A percentile compares a stretch with the other conserved stretches of the same genome.
Conservation (phyloP, 1,140 invertebrate genomes). For the Chrysomallon squamiferum region DNA sequence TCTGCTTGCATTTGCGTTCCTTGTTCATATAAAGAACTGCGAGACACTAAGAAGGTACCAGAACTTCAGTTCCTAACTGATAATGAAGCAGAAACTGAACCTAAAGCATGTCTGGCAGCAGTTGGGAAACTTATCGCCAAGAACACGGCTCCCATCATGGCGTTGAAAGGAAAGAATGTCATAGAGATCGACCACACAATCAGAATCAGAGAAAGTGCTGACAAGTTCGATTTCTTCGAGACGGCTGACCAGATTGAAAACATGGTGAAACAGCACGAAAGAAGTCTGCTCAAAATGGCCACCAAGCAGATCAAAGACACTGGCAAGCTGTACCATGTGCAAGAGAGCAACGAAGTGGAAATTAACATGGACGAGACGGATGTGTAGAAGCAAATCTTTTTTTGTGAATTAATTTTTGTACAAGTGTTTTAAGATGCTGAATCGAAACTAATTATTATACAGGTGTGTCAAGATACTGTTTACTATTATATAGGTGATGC, state of each 20-base stretch:
- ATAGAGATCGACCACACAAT: slow-evolving; percentile 57
- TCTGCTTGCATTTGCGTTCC: slow-evolving; percentile 54
- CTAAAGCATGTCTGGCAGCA: slow-evolving; percentile 22
- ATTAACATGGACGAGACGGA: slow-evolving; percentile 44
- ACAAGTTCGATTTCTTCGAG: slow-evolving; percentile 44
- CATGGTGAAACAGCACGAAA: slow-evolving; percentile 50
- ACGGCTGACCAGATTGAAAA: slow-evolving; percentile 42
- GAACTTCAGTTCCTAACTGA: slow-evolving; percentile 32
- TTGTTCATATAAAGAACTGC: slow-evolving; percentile 50
- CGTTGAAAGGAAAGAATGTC: slow-evolving; percentile 54
- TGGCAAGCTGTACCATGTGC: slow-evolving; percentile 49
- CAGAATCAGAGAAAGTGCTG: slow-evolving; percentile 39
- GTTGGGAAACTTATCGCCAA: slow-evolving; percentile 54
- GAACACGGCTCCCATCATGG: slow-evolving; percentile 43
- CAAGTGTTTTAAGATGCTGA: too few species aligned
- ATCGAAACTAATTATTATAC: too few species aligned
- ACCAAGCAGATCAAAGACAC: slow-evolving; percentile 53
- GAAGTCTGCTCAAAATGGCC: slow-evolving; percentile 44
- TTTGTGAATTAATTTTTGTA: too few species aligned
- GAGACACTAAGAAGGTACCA: slow-evolving; percentile 36
- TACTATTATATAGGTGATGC: too few species aligned
- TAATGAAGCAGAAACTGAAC: slow-evolving; percentile 16
- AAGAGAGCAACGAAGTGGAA: slow-evolving; percentile 47
- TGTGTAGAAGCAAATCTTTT: slow-evolving; percentile 31
- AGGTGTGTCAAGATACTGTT: too few species aligned